Evolutionary conservation across 2,113 vertebrate genomes (phyloP), one percentile per base, ranked within the genome.

Genomic region (Toxotes jaculatrix): DNA sequence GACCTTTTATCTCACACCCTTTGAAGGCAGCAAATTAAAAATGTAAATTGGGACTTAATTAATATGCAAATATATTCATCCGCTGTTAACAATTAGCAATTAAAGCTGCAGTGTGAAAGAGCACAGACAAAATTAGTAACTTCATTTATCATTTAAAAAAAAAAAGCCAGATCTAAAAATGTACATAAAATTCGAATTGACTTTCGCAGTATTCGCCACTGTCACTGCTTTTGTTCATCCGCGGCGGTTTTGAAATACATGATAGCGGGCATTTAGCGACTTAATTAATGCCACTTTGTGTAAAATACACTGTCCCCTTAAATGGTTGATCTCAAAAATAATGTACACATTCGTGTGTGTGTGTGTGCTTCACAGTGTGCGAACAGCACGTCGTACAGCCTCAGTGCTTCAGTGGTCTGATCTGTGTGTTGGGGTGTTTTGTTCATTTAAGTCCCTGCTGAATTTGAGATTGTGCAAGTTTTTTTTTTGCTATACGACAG

Each of bases 11-110:
- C 97, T 98, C 97, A 96, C 97, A 97, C 97, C 97, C 97, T 99
- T 99, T 99, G 98, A 99, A 99, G 97, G 97, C 98, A 96, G 97
- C 97, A 98, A 98, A 99, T 99, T 99, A 98, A 99, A 99, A 98
- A 99, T 99, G 97, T 96, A 99, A 99, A 99, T 99, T 97, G 95
- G 96, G 95, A 96, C 95, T 96, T 98, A 96, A 99, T 99, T 99
- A 99, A 98, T 99, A 99, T 99, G 98, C 97, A 99, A 98, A 99
- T 99, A 93, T 99, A 99, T 99, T 98, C 97, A 95, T 97, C 97
- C 96, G 89, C 96, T 97, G 97, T 98, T 98, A 99, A 99, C 97
- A 98, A 99, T 99, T 99, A 99, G 97, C 98, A 98, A 98, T 99
- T 99, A 99, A 98, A 98, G 97, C 97, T 96, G 96, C 97, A 97